Percentiles rank a stretch among this genome's conserved stretches.
phyloP scores from a whole-genome alignment of 2,888 invertebrate genomes.

The Abscondita cerata region DNA sequence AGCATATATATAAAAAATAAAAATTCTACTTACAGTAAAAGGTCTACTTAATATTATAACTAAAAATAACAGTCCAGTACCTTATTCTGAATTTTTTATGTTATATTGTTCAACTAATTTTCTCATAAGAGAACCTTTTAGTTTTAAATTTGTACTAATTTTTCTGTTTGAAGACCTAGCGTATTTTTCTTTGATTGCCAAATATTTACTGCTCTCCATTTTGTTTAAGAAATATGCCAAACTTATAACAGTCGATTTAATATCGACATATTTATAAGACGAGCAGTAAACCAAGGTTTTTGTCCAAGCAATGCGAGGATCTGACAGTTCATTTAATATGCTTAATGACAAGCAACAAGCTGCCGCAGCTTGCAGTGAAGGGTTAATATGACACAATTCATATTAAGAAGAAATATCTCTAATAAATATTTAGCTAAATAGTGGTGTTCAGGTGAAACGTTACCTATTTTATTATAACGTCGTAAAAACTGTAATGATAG shows the following conservation, averaged over 20 bases:
- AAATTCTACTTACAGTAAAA: neutral
- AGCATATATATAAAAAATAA: neutral
- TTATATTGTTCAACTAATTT: conserved; percentile 40
- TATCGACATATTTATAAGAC: conserved; percentile 71
- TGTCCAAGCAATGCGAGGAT: conserved; percentile 70
- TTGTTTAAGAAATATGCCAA: conserved; percentile 74
- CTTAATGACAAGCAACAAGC: conserved; percentile 75
- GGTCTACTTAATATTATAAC: too few relatives aligned
- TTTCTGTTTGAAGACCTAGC: conserved; percentile 65
- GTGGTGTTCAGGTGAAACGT: conserved; percentile 63
- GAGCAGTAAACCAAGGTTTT: conserved; percentile 79
- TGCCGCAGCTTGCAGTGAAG: conserved; percentile 85
- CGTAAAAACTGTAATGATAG: conserved; percentile 89
- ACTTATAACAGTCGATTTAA: conserved; percentile 72
- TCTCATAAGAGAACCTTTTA: conserved; percentile 59
- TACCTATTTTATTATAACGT: conserved; percentile 69
- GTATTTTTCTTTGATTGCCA: conserved; percentile 75
- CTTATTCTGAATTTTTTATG: conserved; percentile 3
- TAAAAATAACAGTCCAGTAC: too few relatives aligned
- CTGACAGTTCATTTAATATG: conserved; percentile 61
- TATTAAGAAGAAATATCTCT: conserved; percentile 87
- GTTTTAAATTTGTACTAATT: conserved; percentile 69
- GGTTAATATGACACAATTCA: conserved; percentile 75
- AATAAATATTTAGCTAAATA: conserved; percentile 87
- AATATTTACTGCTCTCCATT: conserved; percentile 74